These are phyloP conservation scores for Coregonus sp. DNA, from an alignment of 2,797 vertebrate species.

Conservation along the genomic window DNA sequence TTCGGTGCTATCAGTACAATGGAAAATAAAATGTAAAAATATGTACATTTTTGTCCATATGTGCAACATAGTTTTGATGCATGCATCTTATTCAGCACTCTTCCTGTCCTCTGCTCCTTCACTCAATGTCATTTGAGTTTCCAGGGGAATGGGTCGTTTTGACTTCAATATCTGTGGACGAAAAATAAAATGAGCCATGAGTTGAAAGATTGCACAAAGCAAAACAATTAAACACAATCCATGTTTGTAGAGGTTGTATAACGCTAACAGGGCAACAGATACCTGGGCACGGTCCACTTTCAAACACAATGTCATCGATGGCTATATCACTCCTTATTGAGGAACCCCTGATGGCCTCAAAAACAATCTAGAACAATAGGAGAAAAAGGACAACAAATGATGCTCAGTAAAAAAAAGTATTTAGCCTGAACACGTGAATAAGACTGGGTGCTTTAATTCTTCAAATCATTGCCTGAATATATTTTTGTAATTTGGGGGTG, in stretches of 20 bases:
- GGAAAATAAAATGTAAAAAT: not conserved
- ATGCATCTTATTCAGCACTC: slow-evolving; percentile 42
- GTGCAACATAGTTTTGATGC: slow-evolving; percentile 41
- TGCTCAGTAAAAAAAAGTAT: not conserved
- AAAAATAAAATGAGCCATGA: not conserved
- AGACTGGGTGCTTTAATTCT: not conserved
- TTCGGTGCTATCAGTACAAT: not conserved
- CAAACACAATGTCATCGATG: slow-evolving; percentile 87
- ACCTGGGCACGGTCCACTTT: slow-evolving; percentile 75
- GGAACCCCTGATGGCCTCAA: slow-evolving; percentile 85
- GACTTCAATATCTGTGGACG: slow-evolving; percentile 44
- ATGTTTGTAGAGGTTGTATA: not conserved
- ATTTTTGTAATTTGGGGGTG: no score
- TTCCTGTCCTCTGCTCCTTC: slow-evolving; percentile 3
- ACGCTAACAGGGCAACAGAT: not conserved
- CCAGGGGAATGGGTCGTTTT: slow-evolving; percentile 14
- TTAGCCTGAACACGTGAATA: not conserved
- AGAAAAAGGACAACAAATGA: not conserved
- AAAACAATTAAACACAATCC: not conserved
- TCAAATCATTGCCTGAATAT: not conserved
- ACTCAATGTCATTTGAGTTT: slow-evolving; percentile 68
- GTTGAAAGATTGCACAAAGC: not conserved
- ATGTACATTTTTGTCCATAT: slow-evolving; percentile 24
- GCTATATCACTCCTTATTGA: slow-evolving; percentile 91
- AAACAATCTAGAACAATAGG: slow-evolving; percentile 79